Percentiles rank a stretch among this genome's conserved stretches.
These are phyloP conservation scores for Euwallacea similis DNA, from an alignment of 1,140 invertebrate genomes.

Conservation along the genomic window DNA sequence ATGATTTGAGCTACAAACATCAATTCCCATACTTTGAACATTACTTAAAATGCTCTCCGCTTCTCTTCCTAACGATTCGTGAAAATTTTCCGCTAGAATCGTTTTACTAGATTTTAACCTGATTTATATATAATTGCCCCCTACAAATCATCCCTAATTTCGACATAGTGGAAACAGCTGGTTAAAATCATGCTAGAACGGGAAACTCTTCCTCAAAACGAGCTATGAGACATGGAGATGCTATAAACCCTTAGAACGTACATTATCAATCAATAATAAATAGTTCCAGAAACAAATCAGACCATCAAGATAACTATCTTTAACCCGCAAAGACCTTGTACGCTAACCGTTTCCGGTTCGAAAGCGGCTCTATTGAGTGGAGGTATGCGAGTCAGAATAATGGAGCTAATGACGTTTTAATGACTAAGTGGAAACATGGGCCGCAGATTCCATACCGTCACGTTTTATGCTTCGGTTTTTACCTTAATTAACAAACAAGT, in stretches of 20 bases:
- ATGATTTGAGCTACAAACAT: too few relatives aligned
- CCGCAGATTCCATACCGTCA: slow-evolving; percentile 1
- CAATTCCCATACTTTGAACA: too few relatives aligned
- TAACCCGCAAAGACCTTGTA: too few relatives aligned
- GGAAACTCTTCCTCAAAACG: not conserved
- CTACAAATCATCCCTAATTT: slow-evolving; percentile 1
- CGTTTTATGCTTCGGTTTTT: not conserved
- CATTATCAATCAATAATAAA: not conserved
- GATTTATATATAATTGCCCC: not conserved
- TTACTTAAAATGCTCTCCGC: not conserved
- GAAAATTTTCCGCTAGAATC: not conserved
- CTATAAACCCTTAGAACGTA: not conserved
- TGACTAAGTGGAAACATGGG: slow-evolving; percentile 10
- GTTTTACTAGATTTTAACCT: slow-evolving; percentile 1
- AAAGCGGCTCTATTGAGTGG: not conserved
- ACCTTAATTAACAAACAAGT: slow-evolving; percentile 16
- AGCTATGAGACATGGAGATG: not conserved
- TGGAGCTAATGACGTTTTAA: slow-evolving; percentile 14
- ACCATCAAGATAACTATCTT: too few relatives aligned
- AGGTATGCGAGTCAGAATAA: not conserved
- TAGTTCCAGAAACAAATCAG: not conserved
- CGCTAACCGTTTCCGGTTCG: not conserved
- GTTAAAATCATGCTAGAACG: not conserved
- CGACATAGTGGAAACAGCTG: slow-evolving; percentile 2
- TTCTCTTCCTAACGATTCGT: not conserved